Base-by-base conservation (phyloP, 2,797 vertebrate species). In the Ptychobarbus kaznakovi region DNA sequence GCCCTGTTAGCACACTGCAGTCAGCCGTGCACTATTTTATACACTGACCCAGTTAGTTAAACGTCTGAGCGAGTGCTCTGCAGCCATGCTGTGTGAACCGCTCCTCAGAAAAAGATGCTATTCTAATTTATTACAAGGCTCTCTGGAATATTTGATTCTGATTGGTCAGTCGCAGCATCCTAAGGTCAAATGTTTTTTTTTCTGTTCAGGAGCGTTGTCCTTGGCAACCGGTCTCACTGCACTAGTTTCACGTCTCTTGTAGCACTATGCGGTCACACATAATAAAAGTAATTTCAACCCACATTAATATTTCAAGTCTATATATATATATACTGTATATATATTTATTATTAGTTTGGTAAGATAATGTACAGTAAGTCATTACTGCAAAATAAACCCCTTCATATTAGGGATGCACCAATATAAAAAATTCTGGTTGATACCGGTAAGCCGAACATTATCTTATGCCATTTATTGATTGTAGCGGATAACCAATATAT, bases 11-110 rank as follows among this genome's bases (percentile, higher is more conserved):
- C 74, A 77, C 73, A 86, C 73, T 82, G 80, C 85, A 78, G 74
- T 84, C 82, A 53, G 20, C 72, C 35, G 3, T 75, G 80, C 61
- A 78, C 63, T 72, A 40, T 73, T 78, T 65, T 76, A 81, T 76
- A 70, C 82, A 42, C 65, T 77, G 73, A 86, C 80, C 80, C 80
- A 82, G 63, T 82, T 86, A 82, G 58, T 70, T 53, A 49, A 77
- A 82, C 32, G 13, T 72, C 49, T 69, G 46, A 53, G 53, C 12
- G 15, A 46, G 35, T 32, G 32, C 75, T 70, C 46, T 82, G 80
- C 68, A 73, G 53, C 42, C 13, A 83, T 40, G 58, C 13, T 35
- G 75, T 46, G 83, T 79, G 76, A 80, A 38, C 28, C 25, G 5
- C 4, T 32, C 77, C 63, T 74, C 56, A 80, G 56, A 40, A 80